Base-by-base conservation (phyloP, 2,888 invertebrate genomes). In the Calameuta pallipes region DNA sequence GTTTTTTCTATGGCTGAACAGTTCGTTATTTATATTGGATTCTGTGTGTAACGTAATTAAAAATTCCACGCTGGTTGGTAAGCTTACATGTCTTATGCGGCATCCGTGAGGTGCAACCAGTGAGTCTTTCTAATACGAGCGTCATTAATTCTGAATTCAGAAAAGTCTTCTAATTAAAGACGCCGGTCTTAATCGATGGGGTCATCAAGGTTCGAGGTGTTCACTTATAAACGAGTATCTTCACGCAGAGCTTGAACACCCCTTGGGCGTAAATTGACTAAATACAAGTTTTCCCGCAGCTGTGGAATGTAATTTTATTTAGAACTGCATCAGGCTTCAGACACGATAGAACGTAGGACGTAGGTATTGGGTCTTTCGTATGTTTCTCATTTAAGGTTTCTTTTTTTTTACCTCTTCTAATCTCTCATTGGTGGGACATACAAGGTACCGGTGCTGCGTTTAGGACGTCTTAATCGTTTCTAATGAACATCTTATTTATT, bases 401-500 rank as follows among this genome's bases (percentile, higher is more conserved):
- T 36, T 56, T 56, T 23, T 37, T 15, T 15, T 15, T 13, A 37
- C 6, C 9, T 56, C 23, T 56, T 56, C 2, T 56, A 56, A 56
- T 56, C 23, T 56, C 56, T 23, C 56, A 56, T 56, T 56, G 56
- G 56, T 56, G 56, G 56, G 56, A 56, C 56, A 56, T 56, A 56
- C 23, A 56, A 15, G 56, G 74, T 34, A 73, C 76, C 71, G 73
- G 68, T 56, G 23, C 83, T 79, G 69, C 79, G 85, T 68, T 75
- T 71, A 86, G 86, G 23, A 56, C 88, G 86, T 87, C 87, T 87
- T 87, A 88, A 90, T 89, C 85, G 85, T 78, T 82, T 86, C 85
- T 88, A 89, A 90, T 87, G 88, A 89, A 90, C 86, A 83, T 81
- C 85, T 84, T 85, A 82, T 85, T 84, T 82, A 82, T 80, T 78